Evolutionary conservation across 2,113 vertebrate genomes (phyloP).

Genomic region (Pelecanoides urinatrix): DNA sequence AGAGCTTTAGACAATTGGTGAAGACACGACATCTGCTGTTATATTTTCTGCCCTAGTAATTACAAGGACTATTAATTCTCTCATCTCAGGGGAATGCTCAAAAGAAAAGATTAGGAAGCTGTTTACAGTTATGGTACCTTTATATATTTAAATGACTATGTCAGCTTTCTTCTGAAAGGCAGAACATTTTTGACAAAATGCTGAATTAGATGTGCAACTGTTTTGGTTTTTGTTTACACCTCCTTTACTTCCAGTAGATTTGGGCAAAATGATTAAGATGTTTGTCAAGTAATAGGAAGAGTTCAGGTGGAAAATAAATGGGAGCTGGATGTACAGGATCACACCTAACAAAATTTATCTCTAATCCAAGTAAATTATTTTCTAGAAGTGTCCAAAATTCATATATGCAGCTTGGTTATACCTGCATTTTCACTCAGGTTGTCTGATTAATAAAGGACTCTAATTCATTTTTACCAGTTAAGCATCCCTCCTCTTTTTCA

Average conservation of each 20-base stretch:
- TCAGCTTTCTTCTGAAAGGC: background rate
- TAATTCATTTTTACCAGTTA: background rate
- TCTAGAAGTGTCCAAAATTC: background rate
- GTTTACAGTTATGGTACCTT: background rate
- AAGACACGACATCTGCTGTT: background rate
- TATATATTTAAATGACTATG: background rate
- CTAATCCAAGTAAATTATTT: background rate
- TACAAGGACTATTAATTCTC: constrained; percentile 6
- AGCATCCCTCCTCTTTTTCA: background rate
- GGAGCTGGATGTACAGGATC: background rate
- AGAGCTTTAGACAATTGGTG: background rate
- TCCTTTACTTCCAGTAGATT: background rate
- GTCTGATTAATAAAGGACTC: background rate
- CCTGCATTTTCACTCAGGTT: background rate
- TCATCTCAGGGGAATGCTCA: background rate
- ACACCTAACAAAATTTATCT: background rate
- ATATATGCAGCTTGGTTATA: background rate
- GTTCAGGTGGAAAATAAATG: background rate
- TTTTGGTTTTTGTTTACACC: background rate
- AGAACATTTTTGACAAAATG: background rate
- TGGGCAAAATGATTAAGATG: background rate
- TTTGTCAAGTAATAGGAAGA: background rate
- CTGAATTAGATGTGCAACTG: background rate
- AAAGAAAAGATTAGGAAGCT: constrained; percentile 1
- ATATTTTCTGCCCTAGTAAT: constrained; percentile 2